A percentile compares a stretch with the other conserved stretches of the same genome.
Conservation (phyloP, 1,140 invertebrate genomes). For the Papilio polyxenes region DNA sequence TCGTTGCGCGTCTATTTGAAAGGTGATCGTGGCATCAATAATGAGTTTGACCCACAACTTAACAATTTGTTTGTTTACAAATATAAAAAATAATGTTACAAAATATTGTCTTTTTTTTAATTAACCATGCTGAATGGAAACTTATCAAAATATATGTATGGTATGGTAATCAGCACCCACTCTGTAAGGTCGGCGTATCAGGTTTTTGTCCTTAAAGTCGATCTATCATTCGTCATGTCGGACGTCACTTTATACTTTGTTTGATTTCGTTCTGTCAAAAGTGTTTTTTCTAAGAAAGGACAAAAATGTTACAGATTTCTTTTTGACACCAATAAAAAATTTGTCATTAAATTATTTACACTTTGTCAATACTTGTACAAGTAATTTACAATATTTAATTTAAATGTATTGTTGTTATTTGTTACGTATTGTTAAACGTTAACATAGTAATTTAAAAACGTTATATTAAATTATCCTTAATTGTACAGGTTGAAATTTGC, state of each 20-base stretch:
- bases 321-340: neutral
- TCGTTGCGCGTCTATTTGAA: slow-evolving; percentile 28
- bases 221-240: no score
- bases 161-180: no score
- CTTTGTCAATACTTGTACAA: neutral
- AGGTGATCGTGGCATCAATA: slow-evolving; percentile 20
- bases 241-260: no score
- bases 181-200: no score
- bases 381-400: neutral
- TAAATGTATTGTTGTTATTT: slow-evolving; percentile 1
- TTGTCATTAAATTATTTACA: no score
- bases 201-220: no score
- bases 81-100: neutral
- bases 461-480: neutral
- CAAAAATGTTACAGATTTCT: neutral
- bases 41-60: slow-evolving; percentile 9
- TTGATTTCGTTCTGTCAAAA: neutral
- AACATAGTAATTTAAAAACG: neutral
- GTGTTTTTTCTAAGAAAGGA: neutral
- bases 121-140: neutral
- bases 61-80: slow-evolving; percentile 9
- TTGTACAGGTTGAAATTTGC: neutral
- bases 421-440: slow-evolving; percentile 1
- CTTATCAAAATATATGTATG: no score
- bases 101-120: neutral